Conservation (phyloP, 2,888 invertebrate species). For the Tholera decimalis region DNA sequence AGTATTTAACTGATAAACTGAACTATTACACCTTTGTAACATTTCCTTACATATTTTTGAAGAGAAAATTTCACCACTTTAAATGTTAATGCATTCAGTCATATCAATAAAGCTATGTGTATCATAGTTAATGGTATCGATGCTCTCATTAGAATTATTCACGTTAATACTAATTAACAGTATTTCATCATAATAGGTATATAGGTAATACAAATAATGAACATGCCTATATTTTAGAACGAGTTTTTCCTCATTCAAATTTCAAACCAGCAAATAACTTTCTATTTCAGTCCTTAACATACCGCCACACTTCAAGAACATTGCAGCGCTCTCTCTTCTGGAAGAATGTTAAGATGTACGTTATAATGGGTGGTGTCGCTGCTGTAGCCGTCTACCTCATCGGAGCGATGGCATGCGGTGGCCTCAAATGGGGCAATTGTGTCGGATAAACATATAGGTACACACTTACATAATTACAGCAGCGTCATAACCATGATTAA, state of each 20-base stretch:
- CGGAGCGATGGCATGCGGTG: conserved; percentile 97
- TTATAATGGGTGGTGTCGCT: conserved; percentile 93
- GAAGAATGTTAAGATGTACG: conserved; percentile 98
- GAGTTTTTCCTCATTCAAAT: background rate
- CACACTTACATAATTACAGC: conserved; percentile 41
- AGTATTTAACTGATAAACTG: conserved; percentile 79
- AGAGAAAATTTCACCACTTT: background rate
- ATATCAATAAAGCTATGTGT: background rate
- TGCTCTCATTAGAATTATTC: background rate
- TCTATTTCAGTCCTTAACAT: conserved; percentile 95
- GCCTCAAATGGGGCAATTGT: conserved; percentile 95
- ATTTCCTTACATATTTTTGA: background rate
- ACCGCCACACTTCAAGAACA: conserved; percentile 96
- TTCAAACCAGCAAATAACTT: background rate
- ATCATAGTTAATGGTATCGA: no score
- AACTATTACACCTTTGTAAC: background rate
- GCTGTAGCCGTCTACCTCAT: conserved; percentile 96
- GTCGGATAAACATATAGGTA: conserved; percentile 79
- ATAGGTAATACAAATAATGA: background rate
- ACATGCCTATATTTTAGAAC: background rate
- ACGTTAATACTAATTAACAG: background rate
- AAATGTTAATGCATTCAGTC: background rate
- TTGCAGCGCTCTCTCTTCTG: conserved; percentile 97
- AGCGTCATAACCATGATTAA: conserved; percentile 31
- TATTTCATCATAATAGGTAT: background rate